These are phyloP conservation scores for Adelognathus sp. DNA, from an alignment of 2,888 invertebrate genomes.

Conservation along the genomic window DNA sequence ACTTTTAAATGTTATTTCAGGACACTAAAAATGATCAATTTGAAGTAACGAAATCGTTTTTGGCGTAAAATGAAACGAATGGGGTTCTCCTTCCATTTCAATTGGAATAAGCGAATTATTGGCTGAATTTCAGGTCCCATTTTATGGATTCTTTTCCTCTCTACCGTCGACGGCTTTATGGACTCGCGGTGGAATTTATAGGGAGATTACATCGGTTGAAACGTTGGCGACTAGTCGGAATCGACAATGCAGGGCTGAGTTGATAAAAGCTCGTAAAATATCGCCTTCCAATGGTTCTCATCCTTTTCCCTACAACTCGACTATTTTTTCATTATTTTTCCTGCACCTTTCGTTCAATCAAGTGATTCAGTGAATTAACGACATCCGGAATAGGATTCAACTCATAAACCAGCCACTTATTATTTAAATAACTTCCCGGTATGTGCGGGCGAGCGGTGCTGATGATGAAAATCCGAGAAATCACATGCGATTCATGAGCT, in stretches of 20 bases:
- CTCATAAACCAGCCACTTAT: conserved; percentile 10
- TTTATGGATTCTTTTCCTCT: background rate
- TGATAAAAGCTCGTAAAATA: conserved; percentile 40
- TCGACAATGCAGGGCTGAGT: background rate
- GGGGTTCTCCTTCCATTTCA: background rate
- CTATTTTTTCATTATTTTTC: background rate
- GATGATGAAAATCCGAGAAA: conserved; percentile 37
- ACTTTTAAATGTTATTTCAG: too few species aligned
- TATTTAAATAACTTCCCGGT: conserved; percentile 28
- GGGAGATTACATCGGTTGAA: background rate
- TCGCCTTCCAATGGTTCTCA: background rate
- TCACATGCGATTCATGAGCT: conserved; percentile 3
- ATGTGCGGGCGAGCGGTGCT: background rate
- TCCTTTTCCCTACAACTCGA: background rate
- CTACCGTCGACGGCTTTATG: background rate
- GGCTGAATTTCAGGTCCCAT: background rate
- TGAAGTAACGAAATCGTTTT: background rate
- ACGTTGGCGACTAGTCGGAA: background rate
- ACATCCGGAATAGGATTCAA: background rate
- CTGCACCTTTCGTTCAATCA: background rate
- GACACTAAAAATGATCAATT: too few species aligned
- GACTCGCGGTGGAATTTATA: conserved; percentile 24
- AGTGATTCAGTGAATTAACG: conserved; percentile 3
- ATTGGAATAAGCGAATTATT: conserved; percentile 2
- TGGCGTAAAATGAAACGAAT: background rate